Conservation (phyloP, 2,888 invertebrate species). For the Patella caerulea region DNA sequence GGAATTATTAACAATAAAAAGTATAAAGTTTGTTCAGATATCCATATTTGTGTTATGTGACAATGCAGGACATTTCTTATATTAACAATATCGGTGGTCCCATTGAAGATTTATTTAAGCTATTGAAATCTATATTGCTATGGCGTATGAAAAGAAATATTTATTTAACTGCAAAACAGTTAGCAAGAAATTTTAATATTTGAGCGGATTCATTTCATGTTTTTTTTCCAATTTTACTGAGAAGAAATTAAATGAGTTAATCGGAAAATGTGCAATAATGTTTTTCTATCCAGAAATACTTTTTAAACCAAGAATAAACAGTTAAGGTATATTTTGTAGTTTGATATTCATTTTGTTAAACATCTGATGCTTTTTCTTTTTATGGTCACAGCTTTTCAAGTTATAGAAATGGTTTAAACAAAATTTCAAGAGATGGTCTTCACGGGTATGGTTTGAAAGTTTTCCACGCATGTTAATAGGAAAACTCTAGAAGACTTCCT, state of each 20-base stretch:
- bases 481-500: background rate
- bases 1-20: too few relatives aligned
- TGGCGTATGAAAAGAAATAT: slow-evolving; percentile 28
- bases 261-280: slow-evolving; percentile 22
- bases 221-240: slow-evolving; percentile 29
- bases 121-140: slow-evolving; percentile 19
- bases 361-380: slow-evolving; percentile 27
- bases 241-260: slow-evolving; percentile 28
- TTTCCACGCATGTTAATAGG: background rate
- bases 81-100: too few relatives aligned
- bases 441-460: slow-evolving; percentile 34
- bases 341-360: slow-evolving; percentile 23
- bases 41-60: too few relatives aligned
- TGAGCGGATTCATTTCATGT: slow-evolving; percentile 25
- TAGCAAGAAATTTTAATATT: slow-evolving; percentile 22
- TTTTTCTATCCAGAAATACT: slow-evolving; percentile 28
- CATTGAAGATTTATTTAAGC: background rate
- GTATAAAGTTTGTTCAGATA: too few relatives aligned
- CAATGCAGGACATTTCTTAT: too few relatives aligned
- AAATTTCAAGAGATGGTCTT: slow-evolving; percentile 26
- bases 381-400: slow-evolving; percentile 28
- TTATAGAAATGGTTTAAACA: slow-evolving; percentile 22
- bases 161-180: slow-evolving; percentile 28
- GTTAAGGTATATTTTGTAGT: slow-evolving; percentile 28
- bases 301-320: slow-evolving; percentile 31